Base-by-base conservation (phyloP, 2,113 vertebrate genomes). In the Chamaea fasciata region DNA sequence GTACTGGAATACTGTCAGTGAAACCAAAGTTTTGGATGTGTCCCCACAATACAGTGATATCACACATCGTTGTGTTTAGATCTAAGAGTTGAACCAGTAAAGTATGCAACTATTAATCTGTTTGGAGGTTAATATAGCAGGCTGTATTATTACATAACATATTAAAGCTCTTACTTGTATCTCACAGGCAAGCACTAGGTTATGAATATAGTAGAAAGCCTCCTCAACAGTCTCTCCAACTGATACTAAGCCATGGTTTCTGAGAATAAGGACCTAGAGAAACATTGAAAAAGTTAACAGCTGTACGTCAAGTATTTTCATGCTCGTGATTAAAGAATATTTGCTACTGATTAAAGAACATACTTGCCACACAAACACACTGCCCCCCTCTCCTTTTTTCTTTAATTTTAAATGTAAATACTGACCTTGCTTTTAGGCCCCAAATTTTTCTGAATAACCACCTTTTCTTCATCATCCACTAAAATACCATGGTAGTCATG, bases 401-500 rank as follows among this genome's bases (percentile, higher is more conserved):
- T 42, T 50, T 31, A n/a, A 56, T 63, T 94, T 52, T 27, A 44
- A 5, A 37, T 41, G 11, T 14, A 67, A 88, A 57, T n/a, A 96
- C 97, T 95, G 95, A 99, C 99, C 98, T 99, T 99, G 98, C 98
- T 99, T 94, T 96, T 99, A n/a, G 99, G 98, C 10, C 99, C 99
- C 56, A 99, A 93, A 92, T 99, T 99, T 92, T 98, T 99, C 98
- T 99, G 99, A 97, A 99, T 99, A 63, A 99, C 75, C 59, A 97
- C 76, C 24, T 97, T 98, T 94, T 99, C 99, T 60, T 99, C 99
- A 28, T 99, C 98, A 65, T 99, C 98, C 77, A 99, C 98, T 83
- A 99, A 93, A 80, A 99, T 99, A 70, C 99, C 99, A 5, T 99
- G 98, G 96, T 99, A 99, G 97, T 99, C 99, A 30, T 99, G 99